These are phyloP conservation scores for Gymnocheta viridis DNA, from an alignment of 2,888 invertebrate genomes.

Conservation along the genomic window DNA sequence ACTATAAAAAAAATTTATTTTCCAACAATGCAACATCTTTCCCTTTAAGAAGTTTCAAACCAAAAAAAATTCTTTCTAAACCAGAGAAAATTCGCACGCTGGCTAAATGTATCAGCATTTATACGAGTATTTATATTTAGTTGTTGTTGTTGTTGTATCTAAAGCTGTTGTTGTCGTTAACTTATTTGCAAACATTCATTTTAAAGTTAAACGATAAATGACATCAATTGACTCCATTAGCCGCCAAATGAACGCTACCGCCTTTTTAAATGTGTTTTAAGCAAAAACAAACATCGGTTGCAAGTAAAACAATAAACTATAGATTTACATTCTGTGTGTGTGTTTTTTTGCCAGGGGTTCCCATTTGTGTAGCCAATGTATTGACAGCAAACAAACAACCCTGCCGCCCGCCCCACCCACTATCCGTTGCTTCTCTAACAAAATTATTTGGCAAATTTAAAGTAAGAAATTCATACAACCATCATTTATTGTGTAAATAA, in stretches of 20 bases:
- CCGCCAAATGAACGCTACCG: constrained; percentile 62
- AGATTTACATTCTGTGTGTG: not conserved
- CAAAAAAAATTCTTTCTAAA: no score
- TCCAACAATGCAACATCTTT: not conserved
- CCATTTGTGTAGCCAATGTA: constrained; percentile 48
- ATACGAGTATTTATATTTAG: constrained; percentile 11
- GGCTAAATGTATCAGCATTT: constrained; percentile 41
- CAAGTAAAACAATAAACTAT: constrained; percentile 30
- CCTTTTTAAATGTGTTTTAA: constrained; percentile 35
- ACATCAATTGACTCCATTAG: constrained; percentile 81
- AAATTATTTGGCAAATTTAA: constrained; percentile 21
- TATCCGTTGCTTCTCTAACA: not conserved
- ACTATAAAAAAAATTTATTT: not conserved
- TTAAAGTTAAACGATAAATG: constrained; percentile 75
- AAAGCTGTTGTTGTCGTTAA: constrained; percentile 33
- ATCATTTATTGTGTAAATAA: constrained; percentile 57
- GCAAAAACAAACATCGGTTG: constrained; percentile 42
- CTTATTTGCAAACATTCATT: constrained; percentile 57
- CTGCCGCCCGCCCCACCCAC: not conserved
- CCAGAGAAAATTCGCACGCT: constrained; percentile 65
- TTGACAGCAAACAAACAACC: constrained; percentile 52
- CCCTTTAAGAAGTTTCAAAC: not conserved
- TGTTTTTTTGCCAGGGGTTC: constrained; percentile 43
- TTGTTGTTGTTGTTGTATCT: not conserved
- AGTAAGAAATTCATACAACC: constrained; percentile 55